Percentiles rank a stretch among this genome's conserved stretches.
Evolutionary conservation across 2,888 invertebrate species (phyloP).

Genomic region (Tetragonula carbonaria): DNA sequence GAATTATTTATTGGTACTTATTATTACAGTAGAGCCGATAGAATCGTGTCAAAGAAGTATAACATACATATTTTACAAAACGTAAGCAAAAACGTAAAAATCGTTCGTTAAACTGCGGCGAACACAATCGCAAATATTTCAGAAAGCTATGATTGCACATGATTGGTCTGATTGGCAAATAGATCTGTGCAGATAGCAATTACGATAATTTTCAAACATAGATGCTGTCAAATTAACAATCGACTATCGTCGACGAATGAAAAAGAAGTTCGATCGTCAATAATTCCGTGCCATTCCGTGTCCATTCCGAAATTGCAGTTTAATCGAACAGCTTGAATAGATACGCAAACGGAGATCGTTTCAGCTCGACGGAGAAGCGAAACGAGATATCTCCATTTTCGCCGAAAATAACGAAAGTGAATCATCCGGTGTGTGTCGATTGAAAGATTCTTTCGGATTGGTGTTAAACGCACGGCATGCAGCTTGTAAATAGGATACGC

Average conservation of each 20-base stretch:
- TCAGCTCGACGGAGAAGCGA: neutral
- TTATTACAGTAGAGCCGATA: neutral
- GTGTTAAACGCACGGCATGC: conserved; percentile 12
- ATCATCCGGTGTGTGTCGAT: conserved; percentile 15
- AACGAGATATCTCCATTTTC: conserved; percentile 37
- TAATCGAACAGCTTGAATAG: conserved; percentile 5
- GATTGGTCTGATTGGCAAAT: neutral
- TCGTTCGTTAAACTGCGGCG: neutral
- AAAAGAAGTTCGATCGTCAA: neutral
- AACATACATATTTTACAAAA: neutral
- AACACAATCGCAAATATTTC: neutral
- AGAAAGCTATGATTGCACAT: neutral
- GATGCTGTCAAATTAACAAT: neutral
- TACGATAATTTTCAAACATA: neutral
- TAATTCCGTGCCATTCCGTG: neutral
- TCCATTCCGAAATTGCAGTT: conserved; percentile 6
- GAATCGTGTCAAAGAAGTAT: neutral
- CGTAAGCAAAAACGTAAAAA: neutral
- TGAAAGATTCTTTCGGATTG: conserved; percentile 6
- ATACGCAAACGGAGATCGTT: neutral
- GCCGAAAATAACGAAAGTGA: conserved; percentile 52
- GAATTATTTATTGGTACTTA: neutral
- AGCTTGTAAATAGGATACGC: conserved; percentile 18
- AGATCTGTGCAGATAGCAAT: neutral
- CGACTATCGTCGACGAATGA: neutral